Conservation (phyloP, 2,888 invertebrate species). For the Campoletis raptor region DNA sequence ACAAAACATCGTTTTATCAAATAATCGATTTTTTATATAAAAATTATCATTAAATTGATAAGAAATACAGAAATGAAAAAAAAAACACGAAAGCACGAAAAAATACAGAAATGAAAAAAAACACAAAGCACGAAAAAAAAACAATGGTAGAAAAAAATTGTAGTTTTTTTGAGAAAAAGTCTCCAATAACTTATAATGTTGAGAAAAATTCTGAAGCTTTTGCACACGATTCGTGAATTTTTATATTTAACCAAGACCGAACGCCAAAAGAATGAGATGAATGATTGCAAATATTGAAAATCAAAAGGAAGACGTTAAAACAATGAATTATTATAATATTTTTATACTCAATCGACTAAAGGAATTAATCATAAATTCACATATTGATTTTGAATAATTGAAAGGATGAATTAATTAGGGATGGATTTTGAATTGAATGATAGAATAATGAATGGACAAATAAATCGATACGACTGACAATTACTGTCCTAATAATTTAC, state of each 20-base stretch:
- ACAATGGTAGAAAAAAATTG: neutral
- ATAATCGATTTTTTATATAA: neutral
- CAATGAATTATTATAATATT: neutral
- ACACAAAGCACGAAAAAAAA: neutral
- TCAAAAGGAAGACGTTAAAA: neutral
- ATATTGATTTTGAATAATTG: neutral
- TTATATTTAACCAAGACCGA: neutral
- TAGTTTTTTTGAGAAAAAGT: neutral
- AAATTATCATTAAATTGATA: neutral
- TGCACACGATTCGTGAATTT: neutral
- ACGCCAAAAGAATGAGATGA: neutral
- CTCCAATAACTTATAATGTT: neutral
- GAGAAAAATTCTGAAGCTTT: neutral
- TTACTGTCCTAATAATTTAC: conserved; percentile 22
- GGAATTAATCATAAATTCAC: neutral
- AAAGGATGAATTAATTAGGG: neutral
- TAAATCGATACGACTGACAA: neutral
- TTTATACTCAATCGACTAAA: neutral
- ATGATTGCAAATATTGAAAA: neutral
- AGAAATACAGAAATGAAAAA: neutral
- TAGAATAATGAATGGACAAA: neutral
- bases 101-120: neutral
- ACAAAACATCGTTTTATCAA: neutral
- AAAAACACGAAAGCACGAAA: neutral
- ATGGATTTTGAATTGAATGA: neutral